Conservation (phyloP, 1,140 invertebrate species). For the Leguminivora glycinivorella region DNA sequence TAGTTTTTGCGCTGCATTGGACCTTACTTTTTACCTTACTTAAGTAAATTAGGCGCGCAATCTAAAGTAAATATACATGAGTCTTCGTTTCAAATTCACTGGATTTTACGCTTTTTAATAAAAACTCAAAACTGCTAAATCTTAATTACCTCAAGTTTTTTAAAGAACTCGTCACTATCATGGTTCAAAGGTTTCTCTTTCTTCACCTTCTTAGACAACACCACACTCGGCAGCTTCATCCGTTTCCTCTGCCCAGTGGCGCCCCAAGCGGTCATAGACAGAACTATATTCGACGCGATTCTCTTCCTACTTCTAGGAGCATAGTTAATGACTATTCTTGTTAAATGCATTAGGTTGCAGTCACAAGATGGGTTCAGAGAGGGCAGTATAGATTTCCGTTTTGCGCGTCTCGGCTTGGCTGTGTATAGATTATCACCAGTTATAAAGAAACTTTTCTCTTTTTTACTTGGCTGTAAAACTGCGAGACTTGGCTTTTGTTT, state of each 20-base stretch:
- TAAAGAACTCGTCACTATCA: conserved; percentile 68
- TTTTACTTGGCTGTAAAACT: conserved; percentile 15
- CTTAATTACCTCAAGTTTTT: conserved; percentile 66
- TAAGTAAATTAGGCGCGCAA: too few species aligned
- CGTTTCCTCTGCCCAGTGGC: conserved; percentile 52
- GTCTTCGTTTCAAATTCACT: too few species aligned
- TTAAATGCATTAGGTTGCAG: conserved; percentile 60
- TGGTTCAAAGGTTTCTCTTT: conserved; percentile 48
- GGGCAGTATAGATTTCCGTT: conserved; percentile 47
- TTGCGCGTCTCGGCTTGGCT: conserved; percentile 42
- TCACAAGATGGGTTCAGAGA: conserved; percentile 48
- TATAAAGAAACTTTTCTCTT: conserved; percentile 45
- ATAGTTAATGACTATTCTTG: conserved; percentile 60
- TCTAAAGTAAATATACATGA: too few species aligned
- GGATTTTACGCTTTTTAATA: not conserved
- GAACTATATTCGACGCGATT: conserved; percentile 54
- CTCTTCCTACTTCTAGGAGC: conserved; percentile 58
- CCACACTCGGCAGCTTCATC: conserved; percentile 56
- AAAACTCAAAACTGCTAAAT: not conserved
- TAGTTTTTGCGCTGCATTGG: too few species aligned
- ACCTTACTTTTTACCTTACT: too few species aligned
- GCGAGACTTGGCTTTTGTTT: conserved; percentile 20
- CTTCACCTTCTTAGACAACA: conserved; percentile 47
- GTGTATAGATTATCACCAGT: conserved; percentile 46
- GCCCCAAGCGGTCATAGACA: conserved; percentile 58